Evolutionary conservation across 1,140 invertebrate species (phyloP).

Genomic region (Orussus abietinus): DNA sequence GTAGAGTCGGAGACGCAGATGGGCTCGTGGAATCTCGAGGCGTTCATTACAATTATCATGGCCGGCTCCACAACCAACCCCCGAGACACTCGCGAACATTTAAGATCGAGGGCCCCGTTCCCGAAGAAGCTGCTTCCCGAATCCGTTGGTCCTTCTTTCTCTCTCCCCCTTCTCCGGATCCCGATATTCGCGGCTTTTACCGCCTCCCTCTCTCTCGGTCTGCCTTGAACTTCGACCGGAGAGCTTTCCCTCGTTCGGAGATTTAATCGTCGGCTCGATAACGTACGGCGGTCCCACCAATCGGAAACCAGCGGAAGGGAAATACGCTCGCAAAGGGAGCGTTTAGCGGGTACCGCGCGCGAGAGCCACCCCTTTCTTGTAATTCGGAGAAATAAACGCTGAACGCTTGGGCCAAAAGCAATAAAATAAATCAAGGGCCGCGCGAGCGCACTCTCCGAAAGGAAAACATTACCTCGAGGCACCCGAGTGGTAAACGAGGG

Average conservation of each 20-base stretch:
- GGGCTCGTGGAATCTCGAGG: conserved; percentile 46
- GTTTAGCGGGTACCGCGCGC: conserved; percentile 30
- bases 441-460: too few relatives aligned
- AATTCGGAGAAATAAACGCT: conserved; percentile 36
- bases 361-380: conserved; percentile 35
- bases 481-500: conserved; percentile 28
- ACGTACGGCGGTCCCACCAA: too few relatives aligned
- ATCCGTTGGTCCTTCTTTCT: too few relatives aligned
- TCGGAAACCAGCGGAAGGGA: conserved; percentile 17
- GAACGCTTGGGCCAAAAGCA: conserved; percentile 36
- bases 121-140: too few relatives aligned
- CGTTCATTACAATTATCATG: conserved; percentile 54
- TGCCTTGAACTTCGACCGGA: too few relatives aligned
- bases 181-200: too few relatives aligned
- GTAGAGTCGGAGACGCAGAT: conserved; percentile 42
- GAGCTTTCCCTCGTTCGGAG: too few relatives aligned
- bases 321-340: conserved; percentile 10
- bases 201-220: too few relatives aligned
- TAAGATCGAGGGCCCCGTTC: conserved; percentile 20
- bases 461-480: conserved; percentile 33
- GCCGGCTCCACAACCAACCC: conserved; percentile 41
- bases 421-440: conserved; percentile 35
- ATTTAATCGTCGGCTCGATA: too few relatives aligned
- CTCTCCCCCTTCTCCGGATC: too few relatives aligned
- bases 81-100: conserved; percentile 32